phyloP scores from a whole-genome alignment of 2,888 invertebrate species.

The Mythimna ferrago region DNA sequence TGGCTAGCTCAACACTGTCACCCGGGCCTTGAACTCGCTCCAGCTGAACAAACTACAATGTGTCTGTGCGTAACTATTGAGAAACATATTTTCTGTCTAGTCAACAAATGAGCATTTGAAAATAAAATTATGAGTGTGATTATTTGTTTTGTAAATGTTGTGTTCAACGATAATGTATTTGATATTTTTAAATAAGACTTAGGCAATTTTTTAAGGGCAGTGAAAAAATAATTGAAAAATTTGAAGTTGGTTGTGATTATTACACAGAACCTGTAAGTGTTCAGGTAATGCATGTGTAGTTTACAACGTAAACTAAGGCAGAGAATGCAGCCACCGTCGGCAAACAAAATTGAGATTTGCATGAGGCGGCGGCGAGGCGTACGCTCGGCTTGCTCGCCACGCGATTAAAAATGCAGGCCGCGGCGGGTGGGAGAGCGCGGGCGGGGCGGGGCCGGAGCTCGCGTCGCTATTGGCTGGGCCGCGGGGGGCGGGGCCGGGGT shows the following conservation, averaged over 20 bases:
- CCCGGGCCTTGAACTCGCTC: slow-evolving; percentile 85
- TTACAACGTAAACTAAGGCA: slow-evolving; percentile 82
- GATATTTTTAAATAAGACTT: neutral
- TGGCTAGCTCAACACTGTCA: slow-evolving; percentile 73
- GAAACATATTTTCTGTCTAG: slow-evolving; percentile 68
- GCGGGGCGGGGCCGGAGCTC: slow-evolving; percentile 79
- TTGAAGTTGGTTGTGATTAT: neutral
- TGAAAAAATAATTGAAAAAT: neutral
- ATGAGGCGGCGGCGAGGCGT: slow-evolving; percentile 83
- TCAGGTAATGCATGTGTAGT: slow-evolving; percentile 69
- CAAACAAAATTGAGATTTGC: slow-evolving; percentile 89
- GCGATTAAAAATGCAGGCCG: slow-evolving; percentile 89
- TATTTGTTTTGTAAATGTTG: slow-evolving; percentile 24
- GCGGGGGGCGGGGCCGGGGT: slow-evolving; percentile 71
- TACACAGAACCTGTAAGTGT: neutral
- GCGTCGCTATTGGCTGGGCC: slow-evolving; percentile 67
- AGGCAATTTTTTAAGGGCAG: neutral
- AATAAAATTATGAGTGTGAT: slow-evolving; percentile 51
- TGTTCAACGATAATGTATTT: slow-evolving; percentile 7
- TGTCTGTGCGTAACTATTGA: slow-evolving; percentile 66
- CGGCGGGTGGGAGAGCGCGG: slow-evolving; percentile 84
- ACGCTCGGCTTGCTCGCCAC: slow-evolving; percentile 85
- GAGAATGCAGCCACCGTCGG: slow-evolving; percentile 86
- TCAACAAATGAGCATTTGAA: slow-evolving; percentile 52
- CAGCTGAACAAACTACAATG: slow-evolving; percentile 81